Evolutionary conservation across 2,888 invertebrate species (phyloP).

Genomic region (Drosophila stalkeri): DNA sequence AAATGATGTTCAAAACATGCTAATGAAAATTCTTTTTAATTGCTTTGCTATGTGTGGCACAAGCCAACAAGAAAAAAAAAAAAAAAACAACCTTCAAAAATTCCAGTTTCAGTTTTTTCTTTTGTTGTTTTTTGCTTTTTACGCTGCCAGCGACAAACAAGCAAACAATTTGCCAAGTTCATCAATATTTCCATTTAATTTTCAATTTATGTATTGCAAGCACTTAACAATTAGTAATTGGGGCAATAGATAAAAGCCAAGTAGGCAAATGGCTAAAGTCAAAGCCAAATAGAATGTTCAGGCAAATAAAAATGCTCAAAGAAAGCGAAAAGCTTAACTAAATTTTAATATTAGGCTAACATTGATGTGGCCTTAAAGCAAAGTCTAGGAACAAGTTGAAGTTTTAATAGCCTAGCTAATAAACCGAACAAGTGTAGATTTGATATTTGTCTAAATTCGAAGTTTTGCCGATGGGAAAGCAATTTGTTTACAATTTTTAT

Average conservation of each 20-base stretch:
- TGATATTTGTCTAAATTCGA: no score
- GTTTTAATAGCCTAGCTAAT: neutral
- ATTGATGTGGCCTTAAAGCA: neutral
- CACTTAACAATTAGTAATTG: conserved; percentile 40
- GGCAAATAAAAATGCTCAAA: neutral
- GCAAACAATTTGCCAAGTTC: conserved; percentile 48
- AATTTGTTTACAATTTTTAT: no score
- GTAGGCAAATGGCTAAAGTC: conserved; percentile 6
- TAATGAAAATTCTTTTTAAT: conserved; percentile 65
- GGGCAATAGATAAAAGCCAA: conserved; percentile 37
- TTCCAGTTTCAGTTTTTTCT: conserved; percentile 10
- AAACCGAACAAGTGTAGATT: neutral
- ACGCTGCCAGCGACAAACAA: conserved; percentile 7
- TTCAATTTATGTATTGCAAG: conserved; percentile 20
- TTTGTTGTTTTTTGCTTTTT: neutral
- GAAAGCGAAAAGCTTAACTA: neutral
- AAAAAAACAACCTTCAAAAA: conserved; percentile 57
- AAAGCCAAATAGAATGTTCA: neutral
- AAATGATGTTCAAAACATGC: conserved; percentile 33
- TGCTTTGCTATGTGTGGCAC: conserved; percentile 40
- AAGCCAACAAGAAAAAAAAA: conserved; percentile 20
- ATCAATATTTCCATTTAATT: conserved; percentile 51
- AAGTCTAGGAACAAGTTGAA: neutral
- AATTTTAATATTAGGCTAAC: neutral
- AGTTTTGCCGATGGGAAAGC: no score